Evolutionary conservation across 1,140 invertebrate genomes (phyloP), one percentile per base, ranked within the genome.

Genomic region (Drosophila arizonae): DNA sequence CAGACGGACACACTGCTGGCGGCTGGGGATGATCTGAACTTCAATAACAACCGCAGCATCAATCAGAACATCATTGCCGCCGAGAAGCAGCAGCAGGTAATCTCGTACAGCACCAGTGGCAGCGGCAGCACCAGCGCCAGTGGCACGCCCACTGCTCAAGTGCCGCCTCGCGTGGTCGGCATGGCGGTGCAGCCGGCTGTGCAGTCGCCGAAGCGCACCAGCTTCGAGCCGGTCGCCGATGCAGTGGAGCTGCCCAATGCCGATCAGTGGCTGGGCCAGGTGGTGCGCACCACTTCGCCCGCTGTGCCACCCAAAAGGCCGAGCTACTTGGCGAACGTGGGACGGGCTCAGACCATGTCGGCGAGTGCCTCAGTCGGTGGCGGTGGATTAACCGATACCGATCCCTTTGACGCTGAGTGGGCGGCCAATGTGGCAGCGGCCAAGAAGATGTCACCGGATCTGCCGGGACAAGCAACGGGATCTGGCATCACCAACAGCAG

Each of bases 351-450:
- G 54, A 94, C 94, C 0, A 67, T 94, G 6, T 94, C 94, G 55
- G 93, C 94, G 11, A 90, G 46, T 90, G 72, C 91, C 75, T 55
- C 88, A 4, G 91, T 92, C 4, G 72, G 33, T 0, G 91, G 92
- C 1, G 56, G 28, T 1, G 91, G 92, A 1, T 52, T 54, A n/a
- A 61, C 52, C 0, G 81, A 77, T 52, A 50, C 69, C 11, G 96
- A 98, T 93, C 96, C 96, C 0, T 97, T 97, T 86, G 96, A 97
- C 91, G 96, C 96, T 6, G 96, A 97, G 81, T 97, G 97, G 96
- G 96, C 95, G 1, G 95, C 86, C 26, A 84, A 82, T 72, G 89
- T 92, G 30, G 86, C 90, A 17, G 87, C 82, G 8, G 80, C 86
- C 4, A 90, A 91, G 68, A 79, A 87, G 64, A 39, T 91, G 50